Base-by-base conservation (phyloP, 2,888 invertebrate genomes). In the Galerucella pusilla region DNA sequence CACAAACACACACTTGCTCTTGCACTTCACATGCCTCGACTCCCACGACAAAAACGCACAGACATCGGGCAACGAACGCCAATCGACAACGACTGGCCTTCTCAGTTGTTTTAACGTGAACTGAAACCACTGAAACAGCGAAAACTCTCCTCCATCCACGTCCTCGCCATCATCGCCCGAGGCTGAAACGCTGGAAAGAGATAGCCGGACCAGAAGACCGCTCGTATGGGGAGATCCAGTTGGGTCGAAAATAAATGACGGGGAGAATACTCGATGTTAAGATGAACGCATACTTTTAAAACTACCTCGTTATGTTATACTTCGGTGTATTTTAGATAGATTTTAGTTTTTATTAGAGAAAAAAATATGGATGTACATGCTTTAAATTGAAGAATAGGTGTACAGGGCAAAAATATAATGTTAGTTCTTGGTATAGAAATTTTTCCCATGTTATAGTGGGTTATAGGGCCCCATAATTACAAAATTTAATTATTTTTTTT, bases 41-140 rank as follows among this genome's bases (percentile, higher is more conserved):
- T 70, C 70, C 70, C 70, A 70, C 70, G 28, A 28, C 61, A 61
- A 60, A 59, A 25, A 42, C 52, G 42, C 28, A 28, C 45, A 70
- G 49, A 70, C 54, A 52, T 52, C 61, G 35, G 45, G 52, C 49
- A 61, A 60, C 54, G 59, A 68, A 54, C 68, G 68, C 59, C 20
- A 25, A 60, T 68, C 60, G 68, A 45, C 52, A 61, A 69, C 60
- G 61, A 70, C 70, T 61, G 54, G 54, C 46, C 70, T 70, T 61
- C 60, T 20, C 68, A 9, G 25, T 60, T 59, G 69, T 35, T 5
- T 61, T 35, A 61, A 61, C 35, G n/a, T 61, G 28, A 61, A 61
- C 70, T 68, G 70, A 70, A 70, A 64, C 70, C 25, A 61, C 70
- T 68, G 70, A 70, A 70, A 64, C 70, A 25, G 64, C 70, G 70